Evolutionary conservation across 2,113 vertebrate genomes (phyloP), one percentile per base, ranked within the genome.

Genomic region (Plectropomus leopardus): DNA sequence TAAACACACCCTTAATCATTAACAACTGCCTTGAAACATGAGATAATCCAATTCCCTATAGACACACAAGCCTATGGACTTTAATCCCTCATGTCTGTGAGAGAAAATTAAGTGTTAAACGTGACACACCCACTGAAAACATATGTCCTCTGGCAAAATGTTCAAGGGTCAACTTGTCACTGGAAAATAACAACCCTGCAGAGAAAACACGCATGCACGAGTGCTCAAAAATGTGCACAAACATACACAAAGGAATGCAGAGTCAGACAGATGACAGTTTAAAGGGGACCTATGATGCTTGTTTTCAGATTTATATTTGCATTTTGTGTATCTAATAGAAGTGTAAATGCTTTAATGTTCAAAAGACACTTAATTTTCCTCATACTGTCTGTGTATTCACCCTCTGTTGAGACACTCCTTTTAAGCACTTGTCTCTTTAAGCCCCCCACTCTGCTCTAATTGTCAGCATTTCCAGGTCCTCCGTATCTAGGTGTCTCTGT

Each of bases 1-100:
- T 85, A 88, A 90, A 86, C 82, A 87, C 88, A 80, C 36, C 75
- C 73, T 36, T 83, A 86, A 89, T 87, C 86, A 76, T 87, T 84
- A 86, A 74, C 77, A 73, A 78, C 74, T 40, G 71, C 63, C 55
- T 75, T 50, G 51, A 57, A 88, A 84, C 75, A 65, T n/a, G 61
- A 89, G 77, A 67, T 77, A 82, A 85, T 83, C 45, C 71, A 65
- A 63, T 66, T 80, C 86, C 77, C 75, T 51, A 6, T 19, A 75
- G 85, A 64, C 80, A 36, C 51, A 63, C 60, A 51, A 1, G 57
- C 70, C 81, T 69, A 23, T 70, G 69, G 88, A 53, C 81, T 83
- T 55, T 83, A 91, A 90, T 90, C 88, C 76, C 40, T 74, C 47
- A 34, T 63, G 78, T 83, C 64, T 83, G 82, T 32, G 45, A 63